Conservation (phyloP, 2,888 invertebrate genomes). For the Pterostichus niger region DNA sequence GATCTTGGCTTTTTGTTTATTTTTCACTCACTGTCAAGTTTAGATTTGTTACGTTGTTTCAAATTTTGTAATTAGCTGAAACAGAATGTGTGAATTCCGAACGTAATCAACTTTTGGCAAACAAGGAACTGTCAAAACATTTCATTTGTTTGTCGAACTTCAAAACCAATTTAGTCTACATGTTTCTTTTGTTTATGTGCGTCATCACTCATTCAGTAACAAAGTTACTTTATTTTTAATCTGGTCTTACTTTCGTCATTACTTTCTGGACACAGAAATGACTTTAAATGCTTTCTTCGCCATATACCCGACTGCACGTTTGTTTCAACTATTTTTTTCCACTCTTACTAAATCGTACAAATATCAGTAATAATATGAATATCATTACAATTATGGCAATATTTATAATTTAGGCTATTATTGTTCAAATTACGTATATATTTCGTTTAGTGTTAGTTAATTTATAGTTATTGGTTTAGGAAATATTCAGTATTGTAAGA, state of each 20-base stretch:
- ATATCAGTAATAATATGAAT: too few relatives aligned
- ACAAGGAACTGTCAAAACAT: background rate
- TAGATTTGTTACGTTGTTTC: slow-evolving; percentile 16
- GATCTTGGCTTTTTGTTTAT: slow-evolving; percentile 31
- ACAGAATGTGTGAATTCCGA: slow-evolving; percentile 8
- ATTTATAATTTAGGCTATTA: too few relatives aligned
- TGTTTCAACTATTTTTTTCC: too few relatives aligned
- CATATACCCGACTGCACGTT: too few relatives aligned
- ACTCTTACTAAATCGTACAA: too few relatives aligned
- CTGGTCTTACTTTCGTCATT: background rate
- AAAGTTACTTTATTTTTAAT: background rate
- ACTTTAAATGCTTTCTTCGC: too few relatives aligned
- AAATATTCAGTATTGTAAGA: too few relatives aligned
- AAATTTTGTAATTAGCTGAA: slow-evolving; percentile 17
- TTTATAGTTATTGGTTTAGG: too few relatives aligned
- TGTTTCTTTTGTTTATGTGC: background rate
- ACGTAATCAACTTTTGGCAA: slow-evolving; percentile 3
- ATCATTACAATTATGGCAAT: too few relatives aligned
- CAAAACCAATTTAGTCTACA: background rate
- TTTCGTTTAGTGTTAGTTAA: too few relatives aligned
- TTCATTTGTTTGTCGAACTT: background rate
- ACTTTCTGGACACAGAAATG: too few relatives aligned
- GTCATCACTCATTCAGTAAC: background rate
- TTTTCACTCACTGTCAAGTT: slow-evolving; percentile 46
- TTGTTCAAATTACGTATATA: too few relatives aligned